Base-by-base conservation (phyloP, 2,888 invertebrate species). In the Acronicta aceris region DNA sequence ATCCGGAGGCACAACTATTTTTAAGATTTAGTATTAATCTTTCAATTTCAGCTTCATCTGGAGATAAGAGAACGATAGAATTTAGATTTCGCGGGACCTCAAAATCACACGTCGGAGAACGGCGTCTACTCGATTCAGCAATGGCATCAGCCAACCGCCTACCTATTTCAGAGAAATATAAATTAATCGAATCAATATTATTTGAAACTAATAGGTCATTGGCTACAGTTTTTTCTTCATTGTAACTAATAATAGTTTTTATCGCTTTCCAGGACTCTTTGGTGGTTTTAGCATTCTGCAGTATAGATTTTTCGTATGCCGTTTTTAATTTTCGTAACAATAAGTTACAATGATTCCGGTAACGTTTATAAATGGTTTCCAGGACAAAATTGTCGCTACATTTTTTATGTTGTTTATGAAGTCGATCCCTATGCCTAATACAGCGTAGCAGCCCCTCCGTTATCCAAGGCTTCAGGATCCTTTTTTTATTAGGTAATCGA, bases 1-100 rank as follows among this genome's bases (percentile, higher is more conserved):
- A 41, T n/a, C 41, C 41, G 8, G 41, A 8, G 15, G 41, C 41
- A 41, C 41, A 41, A 41, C 8, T 41, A 41, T n/a, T 41, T 41
- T 41, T 41, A 41, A 41, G 41, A 15, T 16, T 41, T 16, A 41
- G 8, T 41, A 41, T 41, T 41, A 41, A 8, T 41, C 15, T 15
- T 16, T 41, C 41, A 41, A 16, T 41, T 41, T 41, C 41, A 41
- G 41, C 41, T 41, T 41, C 41, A 41, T 41, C 41, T 15, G 41
- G 41, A 6, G 41, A 16, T 41, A 41, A 41, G 16, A 41, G 41
- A 41, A 41, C 41, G 7, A 41, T 15, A 15, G 41, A 41, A 41
- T 41, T 41, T 7, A 41, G 8, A 15, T 41, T 41, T n/a, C 41
- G 41, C 7, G 41, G 41, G 8, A 41, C 16, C 7, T 15, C 15